phyloP scores from a whole-genome alignment of 2,113 vertebrate species.

The Xyliphius kryptos region DNA sequence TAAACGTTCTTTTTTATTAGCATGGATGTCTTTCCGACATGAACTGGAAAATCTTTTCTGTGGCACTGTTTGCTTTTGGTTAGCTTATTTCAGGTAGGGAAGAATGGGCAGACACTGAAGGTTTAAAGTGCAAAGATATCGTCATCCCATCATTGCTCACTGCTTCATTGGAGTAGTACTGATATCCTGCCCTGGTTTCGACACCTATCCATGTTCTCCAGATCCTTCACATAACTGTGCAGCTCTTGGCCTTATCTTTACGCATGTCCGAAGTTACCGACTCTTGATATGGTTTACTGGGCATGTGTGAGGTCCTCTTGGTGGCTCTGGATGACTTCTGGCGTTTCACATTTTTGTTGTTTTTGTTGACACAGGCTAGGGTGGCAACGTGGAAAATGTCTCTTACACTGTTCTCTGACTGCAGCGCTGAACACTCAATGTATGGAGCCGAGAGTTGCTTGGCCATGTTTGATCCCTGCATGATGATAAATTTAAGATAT shows the following conservation, averaged over 20 bases:
- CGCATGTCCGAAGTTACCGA: constrained; percentile 57
- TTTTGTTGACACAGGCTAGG: constrained; percentile 84
- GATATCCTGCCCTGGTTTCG: too few relatives aligned
- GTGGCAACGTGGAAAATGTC: constrained; percentile 93
- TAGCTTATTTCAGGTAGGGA: too few relatives aligned
- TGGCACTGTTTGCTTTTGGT: too few relatives aligned
- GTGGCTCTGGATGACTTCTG: constrained; percentile 80
- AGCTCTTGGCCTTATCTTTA: constrained; percentile 87
- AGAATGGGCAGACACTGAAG: too few relatives aligned
- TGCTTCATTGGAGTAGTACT: too few relatives aligned
- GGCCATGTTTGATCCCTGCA: constrained; percentile 82
- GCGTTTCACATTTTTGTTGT: constrained; percentile 77
- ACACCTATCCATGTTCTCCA: too few relatives aligned
- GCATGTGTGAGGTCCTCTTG: constrained; percentile 80
- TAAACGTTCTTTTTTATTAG: too few relatives aligned
- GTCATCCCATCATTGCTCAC: too few relatives aligned
- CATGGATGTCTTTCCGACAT: too few relatives aligned
- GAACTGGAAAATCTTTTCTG: too few relatives aligned
- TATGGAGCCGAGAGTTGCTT: constrained; percentile 86
- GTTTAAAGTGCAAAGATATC: too few relatives aligned
- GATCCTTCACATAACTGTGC: constrained; percentile 73
- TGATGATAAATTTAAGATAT: constrained; percentile 1
- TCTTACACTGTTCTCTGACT: constrained; percentile 86
- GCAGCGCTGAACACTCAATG: constrained; percentile 82
- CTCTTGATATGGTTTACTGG: constrained; percentile 58